A percentile compares a stretch with the other conserved stretches of the same genome.
These are phyloP conservation scores for Nemotelus nigrinus DNA, from an alignment of 2,888 invertebrate species.

Conservation along the genomic window DNA sequence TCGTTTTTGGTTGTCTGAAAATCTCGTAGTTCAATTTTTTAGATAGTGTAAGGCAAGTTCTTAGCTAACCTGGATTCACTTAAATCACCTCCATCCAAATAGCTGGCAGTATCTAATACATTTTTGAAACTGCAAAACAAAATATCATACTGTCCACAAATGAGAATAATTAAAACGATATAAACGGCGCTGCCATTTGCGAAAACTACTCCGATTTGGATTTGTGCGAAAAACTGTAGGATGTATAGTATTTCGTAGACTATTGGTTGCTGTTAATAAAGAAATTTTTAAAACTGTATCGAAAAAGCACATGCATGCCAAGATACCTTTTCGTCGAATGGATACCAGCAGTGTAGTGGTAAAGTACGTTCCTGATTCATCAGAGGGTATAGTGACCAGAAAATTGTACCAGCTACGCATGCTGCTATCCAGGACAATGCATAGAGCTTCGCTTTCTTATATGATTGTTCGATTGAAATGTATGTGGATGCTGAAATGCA, in stretches of 20 bases:
- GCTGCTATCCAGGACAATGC: slow-evolving; percentile 43
- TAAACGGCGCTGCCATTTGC: slow-evolving; percentile 58
- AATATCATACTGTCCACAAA: slow-evolving; percentile 60
- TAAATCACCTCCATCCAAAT: slow-evolving; percentile 5
- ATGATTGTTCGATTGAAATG: slow-evolving; percentile 44
- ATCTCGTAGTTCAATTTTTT: not conserved
- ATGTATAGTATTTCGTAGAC: slow-evolving; percentile 53
- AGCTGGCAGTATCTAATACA: slow-evolving; percentile 56
- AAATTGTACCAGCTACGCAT: slow-evolving; percentile 45
- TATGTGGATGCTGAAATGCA: slow-evolving; percentile 46
- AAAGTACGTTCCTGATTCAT: slow-evolving; percentile 37
- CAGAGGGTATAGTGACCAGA: slow-evolving; percentile 48
- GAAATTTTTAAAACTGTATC: too few species aligned
- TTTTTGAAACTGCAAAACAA: slow-evolving; percentile 60
- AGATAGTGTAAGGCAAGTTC: too few species aligned
- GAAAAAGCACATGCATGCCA: too few species aligned
- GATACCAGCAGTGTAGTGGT: slow-evolving; percentile 52
- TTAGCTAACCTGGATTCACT: too few species aligned
- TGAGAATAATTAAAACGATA: slow-evolving; percentile 57
- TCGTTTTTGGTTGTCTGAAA: not conserved
- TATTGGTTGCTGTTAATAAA: slow-evolving; percentile 30
- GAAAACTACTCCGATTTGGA: slow-evolving; percentile 58
- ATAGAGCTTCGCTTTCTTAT: slow-evolving; percentile 32
- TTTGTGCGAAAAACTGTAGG: slow-evolving; percentile 59
- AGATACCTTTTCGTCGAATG: slow-evolving; percentile 54